These are phyloP conservation scores for Musca vetustissima DNA, from an alignment of 1,140 invertebrate genomes.

Conservation along the genomic window DNA sequence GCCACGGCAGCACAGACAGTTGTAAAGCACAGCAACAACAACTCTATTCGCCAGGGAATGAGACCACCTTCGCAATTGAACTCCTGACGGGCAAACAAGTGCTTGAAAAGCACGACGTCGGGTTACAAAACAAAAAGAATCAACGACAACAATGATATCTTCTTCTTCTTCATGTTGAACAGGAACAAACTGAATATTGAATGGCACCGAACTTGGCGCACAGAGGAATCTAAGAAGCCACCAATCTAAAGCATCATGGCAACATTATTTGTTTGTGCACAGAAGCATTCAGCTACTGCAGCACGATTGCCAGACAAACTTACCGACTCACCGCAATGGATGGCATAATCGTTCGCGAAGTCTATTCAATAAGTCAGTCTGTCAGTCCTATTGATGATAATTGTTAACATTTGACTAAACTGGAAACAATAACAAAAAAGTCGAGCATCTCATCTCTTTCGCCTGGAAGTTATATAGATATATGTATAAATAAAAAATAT, in stretches of 20 bases:
- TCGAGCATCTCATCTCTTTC: too few species aligned
- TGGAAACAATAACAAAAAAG: too few species aligned
- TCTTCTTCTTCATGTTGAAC: background rate
- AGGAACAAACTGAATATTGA: conserved; percentile 5
- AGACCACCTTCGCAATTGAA: conserved; percentile 11
- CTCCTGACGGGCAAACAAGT: background rate
- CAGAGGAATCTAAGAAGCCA: background rate
- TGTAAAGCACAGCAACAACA: conserved; percentile 1
- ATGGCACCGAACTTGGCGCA: background rate
- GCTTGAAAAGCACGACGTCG: background rate
- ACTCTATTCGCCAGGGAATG: background rate
- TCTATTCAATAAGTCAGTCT: too few species aligned
- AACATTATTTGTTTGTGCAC: conserved; percentile 9
- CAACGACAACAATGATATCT: background rate
- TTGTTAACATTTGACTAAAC: too few species aligned
- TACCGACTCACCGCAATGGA: too few species aligned
- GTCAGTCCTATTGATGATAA: too few species aligned
- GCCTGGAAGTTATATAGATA: too few species aligned
- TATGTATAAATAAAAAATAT: too few species aligned
- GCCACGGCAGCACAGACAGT: too few species aligned
- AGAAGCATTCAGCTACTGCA: conserved; percentile 14
- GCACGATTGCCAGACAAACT: background rate
- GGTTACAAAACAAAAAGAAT: too few species aligned
- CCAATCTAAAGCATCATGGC: background rate
- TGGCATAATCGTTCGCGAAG: too few species aligned